Base-by-base conservation (phyloP, 2,113 vertebrate species). In the Oryctolagus cuniculus region DNA sequence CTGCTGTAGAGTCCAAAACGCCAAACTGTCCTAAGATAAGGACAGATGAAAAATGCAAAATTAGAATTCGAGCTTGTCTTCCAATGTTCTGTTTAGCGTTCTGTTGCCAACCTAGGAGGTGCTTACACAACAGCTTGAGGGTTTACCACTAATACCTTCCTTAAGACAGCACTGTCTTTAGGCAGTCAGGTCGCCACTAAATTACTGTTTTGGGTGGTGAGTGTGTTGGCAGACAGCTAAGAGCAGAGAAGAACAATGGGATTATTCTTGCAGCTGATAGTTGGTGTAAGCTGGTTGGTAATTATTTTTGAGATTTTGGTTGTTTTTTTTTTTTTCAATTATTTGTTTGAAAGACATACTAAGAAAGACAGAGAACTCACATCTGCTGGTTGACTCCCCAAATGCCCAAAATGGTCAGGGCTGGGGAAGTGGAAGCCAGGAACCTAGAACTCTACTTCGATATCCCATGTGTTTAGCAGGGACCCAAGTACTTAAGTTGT, bases 21-120 rank as follows among this genome's bases (percentile, higher is more conserved):
- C 53, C 96, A 96, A 69, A 91, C 86, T 89, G 88, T 91, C 92
- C 78, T 87, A 90, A 98, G 96, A n/a, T n/a, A n/a, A n/a, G n/a
- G n/a, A n/a, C n/a, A n/a, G n/a, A 96, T 95, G 93, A 96, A 96
- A 82, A 96, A 85, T 93, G 89, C 95, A 95, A 97, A 96, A 97
- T 97, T 95, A 94, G 44, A 98, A 97, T 95, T 94, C 80, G 94
- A 96, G 96, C 95, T 93, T 92, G 49, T 91, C 69, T 96, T 97
- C 88, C 4, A 74, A 84, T 95, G 97, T 95, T 93, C 36, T 97
- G 69, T 95, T 97, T 90, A 90, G 95, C 95, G 87, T 93, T 83
- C 91, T 96, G 91, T 16, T 96, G 89, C 96, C 97, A 96, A 94
- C 81, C 88, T 66, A 77, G 69, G 27, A 58, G 96, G 69, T 70